Evolutionary conservation across 2,113 vertebrate species (phyloP), one percentile per base, ranked within the genome.

Genomic region (Festucalex cinctus): DNA sequence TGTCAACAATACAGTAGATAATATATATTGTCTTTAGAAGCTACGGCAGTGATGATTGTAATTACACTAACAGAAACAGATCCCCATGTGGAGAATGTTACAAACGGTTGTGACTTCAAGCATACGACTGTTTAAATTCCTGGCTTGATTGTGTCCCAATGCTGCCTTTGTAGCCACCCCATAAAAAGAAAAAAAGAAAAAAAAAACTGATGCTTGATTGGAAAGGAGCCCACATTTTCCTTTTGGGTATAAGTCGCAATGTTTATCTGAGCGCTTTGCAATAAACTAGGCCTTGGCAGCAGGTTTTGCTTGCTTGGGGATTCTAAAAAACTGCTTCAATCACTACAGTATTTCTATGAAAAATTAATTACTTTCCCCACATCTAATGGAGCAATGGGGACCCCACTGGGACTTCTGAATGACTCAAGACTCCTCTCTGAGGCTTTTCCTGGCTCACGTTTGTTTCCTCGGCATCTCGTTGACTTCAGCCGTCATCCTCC

Each of bases 361-460:
- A 61, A 41, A n/a, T 20, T 9, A 20, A 36, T 56, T 39, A 68
- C 62, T 75, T 81, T 77, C 75, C 75, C 74, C 66, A 57, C 12
- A 69, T 59, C 32, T 61, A 57, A 73, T 43, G 60, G 62, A 73
- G 66, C 54, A 10, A 62, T 41, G 43, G 44, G 64, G 5, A 66
- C 65, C 64, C 66, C 63, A 44, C 41, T 7, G 64, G 48, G 49
- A 62, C 17, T 59, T 63, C 61, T 59, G 68, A 54, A 28, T 81
- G 83, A 62, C 22, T 62, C 54, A 28, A 72, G 71, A 66, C 62
- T 77, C 58, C 63, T 69, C 62, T 65, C 70, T 53, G 35, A 46
- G 51, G 76, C 68, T 88, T 82, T 41, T 85, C 74, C 77, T 83
- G 72, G 74, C 74, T 39, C 63, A 10, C n/a, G 17, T 74, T 69